Evolutionary conservation across 2,113 vertebrate genomes (phyloP).

Genomic region (Egretta garzetta): DNA sequence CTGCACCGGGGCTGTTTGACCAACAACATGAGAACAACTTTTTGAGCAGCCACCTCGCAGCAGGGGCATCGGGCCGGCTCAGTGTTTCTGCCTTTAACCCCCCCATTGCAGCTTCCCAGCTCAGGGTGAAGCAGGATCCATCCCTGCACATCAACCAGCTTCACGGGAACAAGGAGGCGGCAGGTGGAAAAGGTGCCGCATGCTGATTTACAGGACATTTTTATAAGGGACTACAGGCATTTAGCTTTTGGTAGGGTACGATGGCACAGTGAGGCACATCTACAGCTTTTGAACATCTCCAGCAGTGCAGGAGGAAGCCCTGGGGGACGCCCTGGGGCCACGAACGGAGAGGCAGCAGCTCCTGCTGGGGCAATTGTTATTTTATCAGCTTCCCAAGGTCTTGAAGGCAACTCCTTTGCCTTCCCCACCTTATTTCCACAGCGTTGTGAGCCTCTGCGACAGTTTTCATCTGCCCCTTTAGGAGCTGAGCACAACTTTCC

Average conservation of each 20-base stretch:
- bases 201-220: accelerated
- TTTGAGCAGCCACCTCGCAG: neutral
- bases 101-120: accelerated
- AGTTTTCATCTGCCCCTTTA: neutral
- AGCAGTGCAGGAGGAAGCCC: neutral
- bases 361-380: accelerated
- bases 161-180: neutral
- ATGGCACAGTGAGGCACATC: too few relatives aligned
- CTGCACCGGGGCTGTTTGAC: accelerated
- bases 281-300: neutral
- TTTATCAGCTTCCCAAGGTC: neutral
- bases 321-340: neutral
- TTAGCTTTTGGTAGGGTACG: neutral
- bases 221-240: accelerated
- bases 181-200: neutral
- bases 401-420: neutral
- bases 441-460: accelerated
- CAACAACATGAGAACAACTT: accelerated
- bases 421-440: neutral
- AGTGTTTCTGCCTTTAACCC: neutral
- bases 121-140: neutral
- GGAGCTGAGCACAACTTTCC: neutral
- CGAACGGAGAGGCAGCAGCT: neutral
- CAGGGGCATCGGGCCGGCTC: accelerated
- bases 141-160: accelerated